Conservation (phyloP, 1,140 invertebrate species). For the Sesamia nonagrioides region DNA sequence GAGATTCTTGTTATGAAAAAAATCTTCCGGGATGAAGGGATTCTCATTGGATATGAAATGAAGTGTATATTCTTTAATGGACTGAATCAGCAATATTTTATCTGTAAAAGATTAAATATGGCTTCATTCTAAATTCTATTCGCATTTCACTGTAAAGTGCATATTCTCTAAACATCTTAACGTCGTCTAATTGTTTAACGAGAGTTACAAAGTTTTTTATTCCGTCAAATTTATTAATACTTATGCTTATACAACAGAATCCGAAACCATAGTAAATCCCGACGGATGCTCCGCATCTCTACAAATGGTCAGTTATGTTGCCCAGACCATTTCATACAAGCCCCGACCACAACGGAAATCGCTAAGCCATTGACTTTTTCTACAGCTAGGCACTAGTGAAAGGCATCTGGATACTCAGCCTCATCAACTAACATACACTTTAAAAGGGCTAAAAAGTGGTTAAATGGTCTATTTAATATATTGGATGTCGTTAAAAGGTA, state of each 20-base stretch:
- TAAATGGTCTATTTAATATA: conserved; percentile 44
- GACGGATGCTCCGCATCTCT: conserved; percentile 48
- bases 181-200: too few relatives aligned
- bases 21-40: not conserved
- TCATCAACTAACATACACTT: conserved; percentile 48
- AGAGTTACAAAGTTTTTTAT: too few relatives aligned
- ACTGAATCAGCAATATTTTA: too few relatives aligned
- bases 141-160: too few relatives aligned
- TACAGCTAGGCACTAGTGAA: conserved; percentile 55
- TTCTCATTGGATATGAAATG: not conserved
- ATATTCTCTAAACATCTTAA: too few relatives aligned
- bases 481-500: conserved; percentile 45
- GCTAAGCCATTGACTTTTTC: conserved; percentile 66
- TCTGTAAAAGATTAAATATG: too few relatives aligned
- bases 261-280: not conserved
- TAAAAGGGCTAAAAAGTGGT: conserved; percentile 48
- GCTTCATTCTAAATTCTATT: too few relatives aligned
- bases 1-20: too few relatives aligned
- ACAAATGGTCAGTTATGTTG: conserved; percentile 48
- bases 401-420: conserved; percentile 57
- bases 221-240: too few relatives aligned
- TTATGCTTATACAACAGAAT: not conserved
- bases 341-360: conserved; percentile 69
- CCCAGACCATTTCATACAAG: conserved; percentile 54
- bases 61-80: too few relatives aligned